Base-by-base conservation (phyloP, 2,113 vertebrate genomes). In the Aspiorhynchus laticeps region DNA sequence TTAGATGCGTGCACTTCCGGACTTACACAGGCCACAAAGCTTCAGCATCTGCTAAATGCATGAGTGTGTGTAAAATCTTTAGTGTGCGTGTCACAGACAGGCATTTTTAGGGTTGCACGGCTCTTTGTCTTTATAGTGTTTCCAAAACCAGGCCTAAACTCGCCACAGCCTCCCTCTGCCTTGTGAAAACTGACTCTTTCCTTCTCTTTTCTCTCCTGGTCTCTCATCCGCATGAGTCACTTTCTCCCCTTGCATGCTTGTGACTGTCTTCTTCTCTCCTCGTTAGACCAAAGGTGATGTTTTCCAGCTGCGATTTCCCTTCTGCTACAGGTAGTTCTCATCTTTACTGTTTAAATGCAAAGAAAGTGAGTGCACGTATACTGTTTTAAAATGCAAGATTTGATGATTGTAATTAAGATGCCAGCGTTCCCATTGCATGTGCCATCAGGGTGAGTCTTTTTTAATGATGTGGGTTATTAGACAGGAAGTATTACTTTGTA, bases 61-160 rank as follows among this genome's bases (percentile, higher is more conserved):
- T 74, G 83, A 59, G 83, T 28, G 76, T 80, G 85, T 80, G 63
- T 86, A 74, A 84, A 74, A 74, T 84, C 67, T 84, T 84, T 84
- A 75, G 85, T 80, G 76, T 80, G 76, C n/a, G 31, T 86, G 76
- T 86, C 26, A 80, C 46, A 88, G 12, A 59, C 65, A 88, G 88
- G 87, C 83, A 84, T 88, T 83, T 81, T 86, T 90, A 80, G 85
- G 75, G 87, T 76, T 86, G 85, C 87, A 86, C 71, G 78, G 85
- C 83, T 73, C 76, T 80, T 33, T 86, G 85, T 84, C 71, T 90
- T 88, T 90, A 90, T 83, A 81, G 76, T 74, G 36, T 82, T 85
- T 84, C 75, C 51, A 82, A 87, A 87, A 63, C 86, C 86, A 59
- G 53, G 51, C 36, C 86, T 87, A 87, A 83, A 76, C 80, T 83